Evolutionary conservation across 2,113 vertebrate genomes (phyloP).

Genomic region (Platysteira castanea): DNA sequence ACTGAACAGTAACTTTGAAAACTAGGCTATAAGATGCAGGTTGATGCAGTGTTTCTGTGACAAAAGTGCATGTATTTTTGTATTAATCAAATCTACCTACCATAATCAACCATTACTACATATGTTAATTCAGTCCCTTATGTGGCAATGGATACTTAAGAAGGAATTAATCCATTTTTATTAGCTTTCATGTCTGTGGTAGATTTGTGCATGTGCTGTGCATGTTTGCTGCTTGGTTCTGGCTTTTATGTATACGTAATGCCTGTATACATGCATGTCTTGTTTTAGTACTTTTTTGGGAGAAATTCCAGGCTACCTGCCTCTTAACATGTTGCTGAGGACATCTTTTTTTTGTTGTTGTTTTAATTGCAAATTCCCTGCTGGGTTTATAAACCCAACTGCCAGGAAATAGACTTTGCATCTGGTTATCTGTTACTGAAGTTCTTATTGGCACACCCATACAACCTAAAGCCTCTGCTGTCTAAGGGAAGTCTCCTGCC

Average conservation of each 20-base stretch:
- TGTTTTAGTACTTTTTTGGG: background rate
- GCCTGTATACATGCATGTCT: background rate
- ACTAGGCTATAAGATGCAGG: background rate
- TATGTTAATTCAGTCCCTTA: background rate
- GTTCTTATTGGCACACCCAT: background rate
- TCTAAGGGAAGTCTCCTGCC: background rate
- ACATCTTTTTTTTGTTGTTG: background rate
- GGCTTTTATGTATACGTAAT: background rate
- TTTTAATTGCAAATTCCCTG: background rate
- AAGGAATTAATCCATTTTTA: background rate
- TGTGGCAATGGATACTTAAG: background rate
- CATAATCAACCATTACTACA: background rate
- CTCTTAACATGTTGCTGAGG: background rate
- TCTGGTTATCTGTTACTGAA: background rate
- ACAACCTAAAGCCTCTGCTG: background rate
- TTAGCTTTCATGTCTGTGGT: background rate
- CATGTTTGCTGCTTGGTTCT: background rate
- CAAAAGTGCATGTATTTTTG: background rate
- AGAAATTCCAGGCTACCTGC: background rate
- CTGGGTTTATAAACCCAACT: background rate
- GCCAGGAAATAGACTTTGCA: background rate
- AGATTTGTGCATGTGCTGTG: background rate
- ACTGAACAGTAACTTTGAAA: background rate
- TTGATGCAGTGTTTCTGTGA: background rate
- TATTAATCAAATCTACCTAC: background rate